A percentile compares a stretch with the other conserved stretches of the same genome.
These are phyloP conservation scores for Dynastes grantii DNA, from an alignment of 2,888 invertebrate species.

Conservation along the genomic window DNA sequence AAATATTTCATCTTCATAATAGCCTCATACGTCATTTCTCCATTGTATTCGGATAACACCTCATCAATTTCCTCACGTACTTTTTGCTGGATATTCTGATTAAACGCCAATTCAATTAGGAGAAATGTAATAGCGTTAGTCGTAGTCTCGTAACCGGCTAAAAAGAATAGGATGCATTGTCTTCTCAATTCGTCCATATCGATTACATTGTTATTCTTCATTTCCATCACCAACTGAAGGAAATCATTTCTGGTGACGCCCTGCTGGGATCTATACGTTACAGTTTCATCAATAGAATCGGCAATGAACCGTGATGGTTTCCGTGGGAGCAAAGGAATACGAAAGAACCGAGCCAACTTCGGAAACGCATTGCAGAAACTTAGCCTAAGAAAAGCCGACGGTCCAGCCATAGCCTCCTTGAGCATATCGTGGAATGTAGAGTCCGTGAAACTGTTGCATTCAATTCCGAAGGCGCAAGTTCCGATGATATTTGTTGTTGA, in stretches of 20 bases:
- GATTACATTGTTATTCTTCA: conserved; percentile 69
- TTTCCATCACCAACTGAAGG: conserved; percentile 37
- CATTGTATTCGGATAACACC: conserved; percentile 52
- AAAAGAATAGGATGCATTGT: conserved; percentile 69
- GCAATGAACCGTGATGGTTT: neutral
- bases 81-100: conserved; percentile 70
- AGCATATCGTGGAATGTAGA: conserved; percentile 37
- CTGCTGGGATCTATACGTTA: conserved; percentile 22
- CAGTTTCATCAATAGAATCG: conserved; percentile 23
- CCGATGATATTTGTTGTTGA: conserved; percentile 25
- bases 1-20: conserved; percentile 71
- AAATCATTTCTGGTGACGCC: conserved; percentile 40
- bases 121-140: conserved; percentile 70
- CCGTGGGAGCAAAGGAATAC: neutral
- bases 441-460: conserved; percentile 50
- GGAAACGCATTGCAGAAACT: conserved; percentile 49
- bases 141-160: conserved; percentile 74
- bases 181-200: conserved; percentile 69
- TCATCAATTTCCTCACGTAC: conserved; percentile 69
- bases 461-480: conserved; percentile 41
- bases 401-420: neutral
- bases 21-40: conserved; percentile 70
- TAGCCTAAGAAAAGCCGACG: conserved; percentile 68
- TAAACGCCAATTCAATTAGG: conserved; percentile 69
- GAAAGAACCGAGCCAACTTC: conserved; percentile 19